A percentile compares a stretch with the other conserved stretches of the same genome.
These are phyloP conservation scores for Baronia brevicornis DNA, from an alignment of 2,888 invertebrate genomes.

Conservation along the genomic window DNA sequence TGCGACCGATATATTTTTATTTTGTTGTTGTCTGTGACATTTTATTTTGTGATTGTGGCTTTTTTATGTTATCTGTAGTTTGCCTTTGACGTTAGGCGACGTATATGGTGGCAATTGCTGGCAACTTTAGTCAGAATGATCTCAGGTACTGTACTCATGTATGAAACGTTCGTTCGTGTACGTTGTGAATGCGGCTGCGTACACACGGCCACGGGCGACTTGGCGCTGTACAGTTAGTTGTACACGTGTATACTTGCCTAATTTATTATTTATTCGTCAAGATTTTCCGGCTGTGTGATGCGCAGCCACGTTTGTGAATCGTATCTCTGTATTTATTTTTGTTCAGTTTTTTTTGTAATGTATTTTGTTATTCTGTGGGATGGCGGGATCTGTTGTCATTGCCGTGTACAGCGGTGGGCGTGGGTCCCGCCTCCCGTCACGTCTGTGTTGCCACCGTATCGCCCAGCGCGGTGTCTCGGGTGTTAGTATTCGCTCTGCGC, in stretches of 20 bases:
- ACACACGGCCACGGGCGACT: background rate
- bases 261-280: slow-evolving; percentile 5
- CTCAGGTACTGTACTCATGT: too few species aligned
- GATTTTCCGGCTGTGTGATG: background rate
- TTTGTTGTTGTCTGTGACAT: slow-evolving; percentile 2
- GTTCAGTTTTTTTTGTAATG: too few species aligned
- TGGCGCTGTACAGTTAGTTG: slow-evolving; percentile 2
- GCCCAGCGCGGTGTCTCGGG: slow-evolving; percentile 21
- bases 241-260: slow-evolving; percentile 11
- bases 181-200: background rate
- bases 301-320: background rate
- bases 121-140: slow-evolving; percentile 33
- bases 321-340: too few species aligned
- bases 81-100: slow-evolving; percentile 6
- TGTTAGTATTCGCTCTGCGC: slow-evolving; percentile 64
- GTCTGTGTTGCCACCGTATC: slow-evolving; percentile 47
- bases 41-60: slow-evolving; percentile 7
- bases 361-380: too few species aligned
- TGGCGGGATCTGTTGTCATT: too few species aligned
- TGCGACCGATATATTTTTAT: background rate
- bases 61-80: slow-evolving; percentile 5
- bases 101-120: slow-evolving; percentile 49
- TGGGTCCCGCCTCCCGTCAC: slow-evolving; percentile 13
- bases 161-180: too few species aligned
- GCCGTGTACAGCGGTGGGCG: too few species aligned